Evolutionary conservation across 2,888 invertebrate genomes (phyloP), one percentile per base, ranked within the genome.

Genomic region (Heliconius ismenius): DNA sequence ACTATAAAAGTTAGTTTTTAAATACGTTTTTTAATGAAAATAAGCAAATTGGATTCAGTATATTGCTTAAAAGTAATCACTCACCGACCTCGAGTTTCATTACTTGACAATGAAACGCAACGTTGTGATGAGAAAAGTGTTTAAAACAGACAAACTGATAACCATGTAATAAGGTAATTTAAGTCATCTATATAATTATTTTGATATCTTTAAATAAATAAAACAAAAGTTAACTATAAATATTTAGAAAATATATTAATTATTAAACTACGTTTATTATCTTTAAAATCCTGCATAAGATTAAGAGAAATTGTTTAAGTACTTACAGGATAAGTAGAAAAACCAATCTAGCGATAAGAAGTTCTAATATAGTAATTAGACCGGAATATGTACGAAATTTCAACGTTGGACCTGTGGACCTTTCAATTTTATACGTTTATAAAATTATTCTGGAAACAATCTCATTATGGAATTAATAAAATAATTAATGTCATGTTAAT

Each of bases 61-160:
- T 72, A 73, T 79, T 80, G 79, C 78, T 65, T 65, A 80, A 80
- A 79, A 68, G 72, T 79, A 80, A 79, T 79, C 76, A 80, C 74
- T 54, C 64, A 78, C 73, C 79, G 79, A 81, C 79, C 81, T 78
- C 77, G 73, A 49, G 78, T 78, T 79, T 78, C 77, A 72, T 78
- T 79, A 72, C 76, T 82, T 76, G 80, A 81, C 81, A 84, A 82
- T 83, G 82, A 78, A 81, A 78, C 67, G 65, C 39, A 67, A 39
- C 39, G 65, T 24, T 24, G 39, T 39, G 65, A 67, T 67, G 24
- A 39, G 65, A 67, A 67, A 67, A 67, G n/a, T 67, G 39, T 67
- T 21, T 32, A 64, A 39, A n/a, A 24, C 24, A 39, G 65, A 39
- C 15, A 6, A 39, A 67, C 24, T 58, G 70, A 58, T 70, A n/a